These are phyloP conservation scores for Miichthys miiuy DNA, from an alignment of 2,797 vertebrate species.

Conservation along the genomic window DNA sequence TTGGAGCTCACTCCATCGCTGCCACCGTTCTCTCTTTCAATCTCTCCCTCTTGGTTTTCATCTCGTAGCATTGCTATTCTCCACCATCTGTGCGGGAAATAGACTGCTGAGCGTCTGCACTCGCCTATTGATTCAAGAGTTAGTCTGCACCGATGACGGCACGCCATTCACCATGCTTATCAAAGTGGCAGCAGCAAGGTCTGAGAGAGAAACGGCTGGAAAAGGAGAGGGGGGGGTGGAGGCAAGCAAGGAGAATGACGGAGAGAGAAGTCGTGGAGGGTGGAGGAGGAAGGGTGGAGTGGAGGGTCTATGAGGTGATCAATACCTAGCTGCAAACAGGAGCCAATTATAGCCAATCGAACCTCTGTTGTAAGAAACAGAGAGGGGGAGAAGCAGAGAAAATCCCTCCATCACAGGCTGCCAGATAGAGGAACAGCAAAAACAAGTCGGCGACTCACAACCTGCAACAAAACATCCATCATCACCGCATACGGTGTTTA, in stretches of 20 bases:
- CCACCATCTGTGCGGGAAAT: conserved; percentile 63
- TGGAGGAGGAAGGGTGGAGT: conserved; percentile 22
- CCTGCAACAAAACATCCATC: conserved; percentile 67
- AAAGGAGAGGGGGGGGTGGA: not conserved
- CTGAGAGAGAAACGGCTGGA: conserved; percentile 45
- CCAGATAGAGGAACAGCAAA: conserved; percentile 39
- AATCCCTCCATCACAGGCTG: conserved; percentile 59
- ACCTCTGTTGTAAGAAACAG: conserved; percentile 36
- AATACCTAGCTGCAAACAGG: conserved; percentile 71
- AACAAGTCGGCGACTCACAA: conserved; percentile 29
- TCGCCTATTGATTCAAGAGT: conserved; percentile 75
- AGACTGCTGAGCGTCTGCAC: conserved; percentile 71
- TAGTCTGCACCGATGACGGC: conserved; percentile 69
- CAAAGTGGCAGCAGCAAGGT: conserved; percentile 51
- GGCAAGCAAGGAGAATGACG: conserved; percentile 11
- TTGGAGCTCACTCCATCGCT: not conserved
- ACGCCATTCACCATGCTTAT: conserved; percentile 68
- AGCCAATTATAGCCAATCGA: conserved; percentile 75
- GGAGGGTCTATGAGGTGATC: conserved; percentile 66
- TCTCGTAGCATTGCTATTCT: conserved; percentile 61
- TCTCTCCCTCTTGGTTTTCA: conserved; percentile 15
- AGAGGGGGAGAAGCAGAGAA: conserved; percentile 41
- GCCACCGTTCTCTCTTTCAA: not conserved
- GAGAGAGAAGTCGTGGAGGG: conserved; percentile 17
- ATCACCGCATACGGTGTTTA: conserved; percentile 52